phyloP scores from a whole-genome alignment of 2,797 vertebrate genomes.

The Lutjanus campechanus region DNA sequence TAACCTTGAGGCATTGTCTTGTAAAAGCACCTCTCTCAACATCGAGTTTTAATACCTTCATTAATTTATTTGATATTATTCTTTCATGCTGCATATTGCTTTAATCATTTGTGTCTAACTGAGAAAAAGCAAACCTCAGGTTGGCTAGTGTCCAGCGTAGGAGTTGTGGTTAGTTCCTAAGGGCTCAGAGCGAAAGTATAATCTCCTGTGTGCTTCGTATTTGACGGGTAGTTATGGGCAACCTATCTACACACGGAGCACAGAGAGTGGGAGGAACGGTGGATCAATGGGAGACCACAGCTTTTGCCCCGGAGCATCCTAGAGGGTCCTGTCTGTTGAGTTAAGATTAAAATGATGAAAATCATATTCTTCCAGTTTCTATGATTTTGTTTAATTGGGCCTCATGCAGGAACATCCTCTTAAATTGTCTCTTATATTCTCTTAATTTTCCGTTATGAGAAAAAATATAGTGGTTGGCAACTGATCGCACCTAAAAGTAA shows the following conservation, averaged over 20 bases:
- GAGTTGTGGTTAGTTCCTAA: background rate
- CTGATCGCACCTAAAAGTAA: too few relatives aligned
- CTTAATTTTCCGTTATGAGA: too few relatives aligned
- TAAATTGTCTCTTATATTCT: too few relatives aligned
- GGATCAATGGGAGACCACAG: background rate
- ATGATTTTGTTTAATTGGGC: background rate
- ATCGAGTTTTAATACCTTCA: background rate
- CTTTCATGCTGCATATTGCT: background rate
- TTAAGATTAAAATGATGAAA: background rate
- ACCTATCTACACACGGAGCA: background rate
- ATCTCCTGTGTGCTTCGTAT: background rate
- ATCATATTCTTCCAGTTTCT: background rate
- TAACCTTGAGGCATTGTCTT: background rate
- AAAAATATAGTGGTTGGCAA: too few relatives aligned
- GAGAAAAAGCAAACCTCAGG: background rate
- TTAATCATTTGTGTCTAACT: background rate
- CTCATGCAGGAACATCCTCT: too few relatives aligned
- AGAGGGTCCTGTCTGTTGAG: background rate
- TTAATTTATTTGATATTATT: background rate
- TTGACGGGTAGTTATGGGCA: background rate
- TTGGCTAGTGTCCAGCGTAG: background rate
- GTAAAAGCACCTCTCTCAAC: background rate
- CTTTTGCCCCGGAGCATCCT: background rate
- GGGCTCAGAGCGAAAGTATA: background rate
- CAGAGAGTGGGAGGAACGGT: background rate